A percentile compares a stretch with the other conserved stretches of the same genome.
Conservation (phyloP, 2,888 invertebrate species). For the Epinotia nisella region DNA sequence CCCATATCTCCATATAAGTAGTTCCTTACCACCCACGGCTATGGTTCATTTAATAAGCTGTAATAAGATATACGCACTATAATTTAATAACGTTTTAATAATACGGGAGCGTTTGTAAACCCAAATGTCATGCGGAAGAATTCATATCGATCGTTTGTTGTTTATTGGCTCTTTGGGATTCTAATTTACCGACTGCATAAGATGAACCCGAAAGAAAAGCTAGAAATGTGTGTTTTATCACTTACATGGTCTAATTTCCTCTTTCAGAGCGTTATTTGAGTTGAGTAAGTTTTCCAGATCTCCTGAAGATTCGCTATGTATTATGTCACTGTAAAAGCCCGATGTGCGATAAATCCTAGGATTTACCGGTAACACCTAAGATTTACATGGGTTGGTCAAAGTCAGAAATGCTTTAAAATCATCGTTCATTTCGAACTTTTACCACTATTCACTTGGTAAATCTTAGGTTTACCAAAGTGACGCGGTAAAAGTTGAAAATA, state of each 20-base stretch:
- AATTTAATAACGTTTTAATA: constrained; percentile 26
- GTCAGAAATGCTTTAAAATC: too few species aligned
- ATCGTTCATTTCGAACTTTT: too few species aligned
- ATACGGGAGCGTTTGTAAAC: constrained; percentile 3
- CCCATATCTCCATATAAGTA: constrained; percentile 13
- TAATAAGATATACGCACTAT: constrained; percentile 8
- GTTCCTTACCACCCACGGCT: constrained; percentile 25
- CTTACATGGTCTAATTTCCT: not conserved
- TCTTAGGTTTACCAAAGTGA: too few species aligned
- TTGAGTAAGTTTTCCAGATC: not conserved
- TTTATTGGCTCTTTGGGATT: not conserved
- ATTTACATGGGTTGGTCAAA: too few species aligned
- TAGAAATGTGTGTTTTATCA: not conserved
- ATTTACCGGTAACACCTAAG: too few species aligned
- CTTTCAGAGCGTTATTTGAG: not conserved
- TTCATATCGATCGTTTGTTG: not conserved
- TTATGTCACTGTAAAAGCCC: too few species aligned
- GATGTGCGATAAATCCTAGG: too few species aligned
- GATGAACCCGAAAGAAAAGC: not conserved
- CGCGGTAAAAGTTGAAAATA: too few species aligned
- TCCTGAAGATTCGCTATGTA: not conserved
- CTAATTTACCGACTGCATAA: not conserved
- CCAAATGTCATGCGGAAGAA: not conserved
- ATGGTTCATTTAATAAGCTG: constrained; percentile 19
- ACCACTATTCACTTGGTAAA: too few species aligned